Conservation (phyloP, 64 coral and sea anemone species). For the Cladopsammia gracilis region DNA sequence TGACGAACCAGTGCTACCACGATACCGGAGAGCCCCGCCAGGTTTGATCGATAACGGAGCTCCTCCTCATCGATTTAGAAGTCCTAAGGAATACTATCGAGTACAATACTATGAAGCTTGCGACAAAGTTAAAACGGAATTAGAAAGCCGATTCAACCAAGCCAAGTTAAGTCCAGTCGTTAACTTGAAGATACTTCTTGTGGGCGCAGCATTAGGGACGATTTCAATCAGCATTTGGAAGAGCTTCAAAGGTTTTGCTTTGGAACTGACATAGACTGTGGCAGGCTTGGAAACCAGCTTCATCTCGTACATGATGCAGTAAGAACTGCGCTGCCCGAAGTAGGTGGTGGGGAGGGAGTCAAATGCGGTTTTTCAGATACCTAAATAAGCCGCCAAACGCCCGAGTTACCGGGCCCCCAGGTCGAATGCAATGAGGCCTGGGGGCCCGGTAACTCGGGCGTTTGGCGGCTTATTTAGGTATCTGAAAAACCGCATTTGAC, state of each 20-base stretch:
- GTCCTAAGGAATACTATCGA: no score
- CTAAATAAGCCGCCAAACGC: no score
- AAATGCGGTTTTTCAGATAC: no score
- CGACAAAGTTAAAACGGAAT: constrained; percentile 3
- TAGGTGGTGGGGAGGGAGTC: no score
- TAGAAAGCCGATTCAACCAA: constrained; percentile 52
- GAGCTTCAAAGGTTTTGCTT: constrained; percentile 50
- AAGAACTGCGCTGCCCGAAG: neutral
- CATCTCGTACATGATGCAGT: constrained; percentile 22
- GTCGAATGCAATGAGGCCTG: no score
- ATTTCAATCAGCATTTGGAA: neutral
- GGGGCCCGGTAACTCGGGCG: no score
- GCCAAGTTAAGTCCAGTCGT: constrained; percentile 15
- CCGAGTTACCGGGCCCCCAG: no score
- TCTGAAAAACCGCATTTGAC: no score
- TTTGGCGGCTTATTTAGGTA: no score
- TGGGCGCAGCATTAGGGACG: neutral
- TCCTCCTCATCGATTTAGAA: no score
- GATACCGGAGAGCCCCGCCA: constrained; percentile 25
- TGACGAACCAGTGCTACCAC: constrained; percentile 41
- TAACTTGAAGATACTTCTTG: constrained; percentile 37
- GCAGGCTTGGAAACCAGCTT: constrained; percentile 31
- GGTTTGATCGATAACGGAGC: neutral
- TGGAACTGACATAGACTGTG: constrained; percentile 15
- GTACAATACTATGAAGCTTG: no score